Evolutionary conservation across 2,888 invertebrate genomes (phyloP), one percentile per base, ranked within the genome.

Genomic region (Mongoloraphidia duomilia): DNA sequence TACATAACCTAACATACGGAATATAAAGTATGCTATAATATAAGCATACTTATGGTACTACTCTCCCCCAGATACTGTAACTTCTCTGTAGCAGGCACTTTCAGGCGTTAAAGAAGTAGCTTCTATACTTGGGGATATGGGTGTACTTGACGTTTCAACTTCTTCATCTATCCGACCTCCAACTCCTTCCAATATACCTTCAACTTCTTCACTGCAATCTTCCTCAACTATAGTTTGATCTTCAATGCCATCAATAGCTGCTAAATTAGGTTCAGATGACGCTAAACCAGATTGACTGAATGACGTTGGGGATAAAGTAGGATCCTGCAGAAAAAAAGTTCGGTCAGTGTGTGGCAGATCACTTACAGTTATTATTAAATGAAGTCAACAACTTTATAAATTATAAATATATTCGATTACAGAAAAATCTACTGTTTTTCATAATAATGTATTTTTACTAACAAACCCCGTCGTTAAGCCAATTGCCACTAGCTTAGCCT

Each of bases 31-130:
- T 26, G 26, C 26, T 26, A 6, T 26, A 26, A 26, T 26, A 26
- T 26, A 26, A 26, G 26, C 26, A 26, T 26, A 26, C 26, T 26
- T 26, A 26, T 6, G 6, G 26, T 26, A 26, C 26, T 66, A 72
- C 60, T 72, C 73, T 12, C 73, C 73, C 17, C 72, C 73, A 17
- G 73, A 71, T 38, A 73, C 73, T 12, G 73, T 67, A 41, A 74
- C 73, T 60, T 74, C 73, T 48, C 73, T 65, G 65, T 70, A 70
- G 42, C 69, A 62, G 38, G 68, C 56, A 55, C 66, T 69, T 54
- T 71, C 69, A 41, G 64, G 61, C 38, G 65, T 59, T 52, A 68
- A 64, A 40, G 67, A 62, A 44, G 65, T 63, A 49, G 67, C 67
- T 51, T 67, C 68, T 33, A 68, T 59, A 34, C 67, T 61, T 12